Base-by-base conservation (phyloP, 2,797 vertebrate species). In the Acomys russatus region DNA sequence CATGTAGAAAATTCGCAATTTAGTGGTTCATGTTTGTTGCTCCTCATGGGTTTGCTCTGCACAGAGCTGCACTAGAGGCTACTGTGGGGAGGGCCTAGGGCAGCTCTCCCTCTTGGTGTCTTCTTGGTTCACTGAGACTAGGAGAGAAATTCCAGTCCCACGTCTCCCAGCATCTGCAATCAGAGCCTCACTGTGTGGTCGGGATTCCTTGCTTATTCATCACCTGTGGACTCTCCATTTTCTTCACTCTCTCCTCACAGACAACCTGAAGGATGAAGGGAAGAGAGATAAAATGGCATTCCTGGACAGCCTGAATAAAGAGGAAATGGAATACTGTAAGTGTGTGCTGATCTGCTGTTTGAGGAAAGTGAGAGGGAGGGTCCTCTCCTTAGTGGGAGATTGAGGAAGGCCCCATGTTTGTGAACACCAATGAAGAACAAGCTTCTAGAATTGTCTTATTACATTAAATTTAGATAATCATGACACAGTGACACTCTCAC, bases 241-340 rank as follows among this genome's bases (percentile, higher is more conserved):
- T 70, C 73, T 73, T n/a, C 49, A 33, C 83, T 90, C n/a, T 90
- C 54, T 80, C 33, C 28, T 71, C 28, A 54, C 33, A 94, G 92
- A 92, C 3, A 59, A 59, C 3, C 17, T 94, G 38, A 66, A 82
- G 56, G 25, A 33, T 56, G 84, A 93, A 6, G 9, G 78, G 49
- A 92, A 94, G 85, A 74, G 61, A 76, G 59, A 92, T n/a, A 78
- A 51, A 66, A 64, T 7, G 30, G 79, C 6, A 83, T 79, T 92
- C 63, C 35, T 85, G 59, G 33, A 30, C 79, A 18, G 61, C 86
- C 1, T 83, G 76, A 61, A 30, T 90, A 14, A 56, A 18, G 9
- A 25, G 0, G 1, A 66, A 5, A 23, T 1, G 25, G 30, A 76
- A 44, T 92, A 17, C 20, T 92, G 38, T 94, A 83, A 95, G 91